These are phyloP conservation scores for Caenorhabditis sp. DNA, from an alignment of 2,888 invertebrate species.

Conservation along the genomic window DNA sequence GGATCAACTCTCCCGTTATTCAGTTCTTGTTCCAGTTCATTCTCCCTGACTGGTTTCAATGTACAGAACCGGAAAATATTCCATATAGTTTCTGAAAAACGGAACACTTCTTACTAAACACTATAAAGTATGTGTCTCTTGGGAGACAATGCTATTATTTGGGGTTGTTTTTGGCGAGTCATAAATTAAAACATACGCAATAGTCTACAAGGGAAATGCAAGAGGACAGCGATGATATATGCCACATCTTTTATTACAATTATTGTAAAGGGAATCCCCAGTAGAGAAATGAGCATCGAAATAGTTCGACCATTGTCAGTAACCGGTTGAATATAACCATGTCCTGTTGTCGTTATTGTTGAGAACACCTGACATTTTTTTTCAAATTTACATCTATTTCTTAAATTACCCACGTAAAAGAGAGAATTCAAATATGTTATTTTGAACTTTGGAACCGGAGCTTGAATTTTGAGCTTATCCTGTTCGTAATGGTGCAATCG, in stretches of 20 bases:
- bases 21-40: constrained; percentile 35
- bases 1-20: constrained; percentile 1
- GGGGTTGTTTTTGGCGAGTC: neutral
- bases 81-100: constrained; percentile 54
- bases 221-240: constrained; percentile 6
- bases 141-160: neutral
- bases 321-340: constrained; percentile 10
- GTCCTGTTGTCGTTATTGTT: constrained; percentile 9
- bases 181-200: constrained; percentile 6
- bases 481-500: neutral
- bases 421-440: constrained; percentile 5
- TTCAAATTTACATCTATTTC: neutral
- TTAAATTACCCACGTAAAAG: constrained; percentile 7
- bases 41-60: constrained; percentile 46
- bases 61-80: constrained; percentile 62
- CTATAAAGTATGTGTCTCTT: neutral
- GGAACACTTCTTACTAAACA: neutral
- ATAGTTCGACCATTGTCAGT: constrained; percentile 3
- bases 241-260: constrained; percentile 8
- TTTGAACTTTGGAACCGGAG: constrained; percentile 5
- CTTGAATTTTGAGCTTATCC: neutral
- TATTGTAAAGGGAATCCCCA: constrained; percentile 11
- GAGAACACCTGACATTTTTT: neutral
- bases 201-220: constrained; percentile 7
- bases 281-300: constrained; percentile 3